These are phyloP conservation scores for Muntiacus reevesi DNA, from an alignment of 2,113 vertebrate genomes.

Conservation along the genomic window DNA sequence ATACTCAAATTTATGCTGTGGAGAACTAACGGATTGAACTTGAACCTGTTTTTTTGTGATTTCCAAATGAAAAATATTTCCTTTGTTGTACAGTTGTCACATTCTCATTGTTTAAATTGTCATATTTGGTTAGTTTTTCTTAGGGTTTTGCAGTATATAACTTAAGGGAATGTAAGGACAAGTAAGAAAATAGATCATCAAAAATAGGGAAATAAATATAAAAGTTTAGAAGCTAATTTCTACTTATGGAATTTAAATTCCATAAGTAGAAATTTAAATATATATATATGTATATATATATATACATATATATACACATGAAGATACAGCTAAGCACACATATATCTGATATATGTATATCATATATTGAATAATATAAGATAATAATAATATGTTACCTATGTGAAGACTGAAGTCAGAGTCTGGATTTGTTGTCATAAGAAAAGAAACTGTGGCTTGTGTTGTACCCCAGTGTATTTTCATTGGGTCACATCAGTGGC, in stretches of 20 bases:
- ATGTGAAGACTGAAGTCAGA: neutral
- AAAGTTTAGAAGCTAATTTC: neutral
- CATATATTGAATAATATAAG: neutral
- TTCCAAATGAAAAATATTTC: neutral
- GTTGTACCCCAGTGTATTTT: neutral
- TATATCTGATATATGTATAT: neutral
- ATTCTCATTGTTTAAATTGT: neutral
- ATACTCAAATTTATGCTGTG: neutral
- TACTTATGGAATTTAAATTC: neutral
- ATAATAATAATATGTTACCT: neutral
- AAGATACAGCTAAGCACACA: neutral
- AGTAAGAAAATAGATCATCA: neutral
- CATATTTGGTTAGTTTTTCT: neutral
- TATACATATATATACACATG: neutral
- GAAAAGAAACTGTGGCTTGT: neutral
- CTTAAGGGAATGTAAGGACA: neutral
- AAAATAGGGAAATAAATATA: neutral
- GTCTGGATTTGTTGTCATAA: neutral
- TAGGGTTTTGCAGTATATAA: neutral
- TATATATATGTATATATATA: neutral
- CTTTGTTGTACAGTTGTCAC: neutral
- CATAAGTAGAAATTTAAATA: neutral
- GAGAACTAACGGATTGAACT: slow-evolving; percentile 9
- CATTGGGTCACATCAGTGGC: neutral
- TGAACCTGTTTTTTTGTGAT: neutral